Base-by-base conservation (phyloP, 2,888 invertebrate species). In the Ormyrus rosae region DNA sequence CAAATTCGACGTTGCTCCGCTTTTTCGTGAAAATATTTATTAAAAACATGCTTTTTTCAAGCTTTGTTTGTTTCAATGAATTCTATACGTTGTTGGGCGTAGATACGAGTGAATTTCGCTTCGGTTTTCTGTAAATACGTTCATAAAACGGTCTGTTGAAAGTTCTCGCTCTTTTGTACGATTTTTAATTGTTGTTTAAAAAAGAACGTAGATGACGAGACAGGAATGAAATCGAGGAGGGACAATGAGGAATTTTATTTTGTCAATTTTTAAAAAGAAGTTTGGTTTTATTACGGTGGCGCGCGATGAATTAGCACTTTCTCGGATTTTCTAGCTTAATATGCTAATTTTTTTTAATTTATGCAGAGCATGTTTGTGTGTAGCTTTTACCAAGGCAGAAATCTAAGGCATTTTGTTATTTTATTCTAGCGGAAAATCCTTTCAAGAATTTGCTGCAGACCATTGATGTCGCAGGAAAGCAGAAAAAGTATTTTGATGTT, bases 401-500 rank as follows among this genome's bases (percentile, higher is more conserved):
- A 13, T 34, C 34, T 34, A 34, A 34, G 34, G 8, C 19, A 48
- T 56, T 78, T 71, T 55, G 19, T 34, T 58, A 68, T 68, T 78
- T 34, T 53, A 48, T 91, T 91, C 79, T 85, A 93, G 93, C 86
- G 58, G 85, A 87, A 84, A 95, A 96, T 89, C 96, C 96, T 0
- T 96, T 93, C 87, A 89, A 91, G 71, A 90, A 92, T 67, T 90
- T 94, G 53, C 86, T 96, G 82, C 95, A 94, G 88, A 91, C 91
- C 0, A 86, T 96, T 8, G 91, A 91, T 0, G 90, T 95, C 8
- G 91, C 92, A 82, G 94, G 94, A 0, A 93, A 94, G 82, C 91
- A 93, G 3, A 97, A 93, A 90, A 94, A 94, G 80, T 99, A 96
- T 89, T 99, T 94, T 90, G 96, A 98, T 90, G 87, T 98, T 67